These are phyloP conservation scores for Metopolophium dirhodum DNA, from an alignment of 1,140 invertebrate genomes.

Conservation along the genomic window DNA sequence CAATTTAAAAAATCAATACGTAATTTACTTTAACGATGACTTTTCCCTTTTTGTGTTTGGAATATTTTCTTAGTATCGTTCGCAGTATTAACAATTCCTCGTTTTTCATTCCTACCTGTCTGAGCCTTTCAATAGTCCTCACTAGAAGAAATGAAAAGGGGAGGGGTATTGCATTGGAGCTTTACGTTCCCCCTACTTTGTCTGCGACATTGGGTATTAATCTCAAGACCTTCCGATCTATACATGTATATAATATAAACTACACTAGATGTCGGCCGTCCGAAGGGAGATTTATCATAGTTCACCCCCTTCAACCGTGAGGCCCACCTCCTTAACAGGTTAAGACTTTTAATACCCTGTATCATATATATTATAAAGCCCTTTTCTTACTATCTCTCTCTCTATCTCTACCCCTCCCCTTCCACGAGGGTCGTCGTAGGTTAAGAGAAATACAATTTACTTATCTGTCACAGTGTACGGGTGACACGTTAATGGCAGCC, in stretches of 20 bases:
- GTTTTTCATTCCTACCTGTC: not conserved
- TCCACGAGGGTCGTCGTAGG: not conserved
- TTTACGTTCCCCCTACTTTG: not conserved
- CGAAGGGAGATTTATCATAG: slow-evolving; percentile 53
- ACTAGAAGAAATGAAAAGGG: not conserved
- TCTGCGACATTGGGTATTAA: slow-evolving; percentile 41
- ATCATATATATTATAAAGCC: not conserved
- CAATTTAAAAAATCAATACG: not conserved
- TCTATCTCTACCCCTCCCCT: not conserved
- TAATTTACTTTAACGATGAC: not conserved
- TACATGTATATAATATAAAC: not conserved
- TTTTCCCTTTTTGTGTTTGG: not conserved
- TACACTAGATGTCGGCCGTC: slow-evolving; percentile 21
- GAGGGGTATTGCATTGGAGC: not conserved
- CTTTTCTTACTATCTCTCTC: not conserved
- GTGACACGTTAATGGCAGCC: slow-evolving; percentile 47
- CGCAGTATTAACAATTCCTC: not conserved
- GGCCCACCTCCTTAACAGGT: slow-evolving; percentile 15
- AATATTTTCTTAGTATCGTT: not conserved
- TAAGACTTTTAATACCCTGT: slow-evolving; percentile 44
- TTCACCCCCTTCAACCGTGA: not conserved
- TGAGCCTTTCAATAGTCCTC: slow-evolving; percentile 1
- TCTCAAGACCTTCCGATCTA: not conserved
- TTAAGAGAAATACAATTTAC: slow-evolving; percentile 57
- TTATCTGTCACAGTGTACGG: slow-evolving; percentile 43